Percentiles rank a stretch among this genome's conserved stretches.
These are phyloP conservation scores for Liopterus haemorrhoidalis DNA, from an alignment of 2,888 invertebrate species.

Conservation along the genomic window DNA sequence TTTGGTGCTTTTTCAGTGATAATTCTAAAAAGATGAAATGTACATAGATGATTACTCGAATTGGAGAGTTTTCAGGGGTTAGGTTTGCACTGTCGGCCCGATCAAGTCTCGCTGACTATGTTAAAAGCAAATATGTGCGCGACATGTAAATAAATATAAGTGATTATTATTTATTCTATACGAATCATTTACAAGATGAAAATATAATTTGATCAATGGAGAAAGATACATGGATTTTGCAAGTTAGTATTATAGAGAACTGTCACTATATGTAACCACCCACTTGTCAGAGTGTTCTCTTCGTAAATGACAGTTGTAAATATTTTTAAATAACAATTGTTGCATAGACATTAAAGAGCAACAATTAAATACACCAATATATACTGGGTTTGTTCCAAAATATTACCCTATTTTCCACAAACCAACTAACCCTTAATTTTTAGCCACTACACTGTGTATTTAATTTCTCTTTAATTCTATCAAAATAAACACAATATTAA, in stretches of 20 bases:
- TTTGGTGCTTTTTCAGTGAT: constrained; percentile 15
- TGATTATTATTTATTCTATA: no score
- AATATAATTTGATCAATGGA: constrained; percentile 16
- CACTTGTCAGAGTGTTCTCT: constrained; percentile 45
- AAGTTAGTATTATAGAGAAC: constrained; percentile 18
- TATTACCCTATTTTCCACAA: no score
- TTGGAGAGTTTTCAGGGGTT: constrained; percentile 44
- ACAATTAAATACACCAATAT: not conserved
- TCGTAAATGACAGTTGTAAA: constrained; percentile 25
- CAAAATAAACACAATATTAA: no score
- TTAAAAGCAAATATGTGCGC: constrained; percentile 33
- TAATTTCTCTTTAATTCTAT: no score
- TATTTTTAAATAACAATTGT: constrained; percentile 6
- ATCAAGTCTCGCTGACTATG: constrained; percentile 39
- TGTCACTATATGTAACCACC: constrained; percentile 28
- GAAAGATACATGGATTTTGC: constrained; percentile 22
- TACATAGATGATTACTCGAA: constrained; percentile 21
- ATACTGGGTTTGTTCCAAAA: no score
- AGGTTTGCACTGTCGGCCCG: constrained; percentile 46
- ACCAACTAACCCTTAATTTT: no score
- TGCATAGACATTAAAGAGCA: not conserved
- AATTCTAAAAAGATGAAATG: constrained; percentile 14
- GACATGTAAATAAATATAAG: constrained; percentile 36
- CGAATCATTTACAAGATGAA: constrained; percentile 2
- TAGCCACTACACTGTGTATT: no score